These are phyloP conservation scores for Folsomia manolachei DNA, from an alignment of 2,888 invertebrate species.

Conservation along the genomic window DNA sequence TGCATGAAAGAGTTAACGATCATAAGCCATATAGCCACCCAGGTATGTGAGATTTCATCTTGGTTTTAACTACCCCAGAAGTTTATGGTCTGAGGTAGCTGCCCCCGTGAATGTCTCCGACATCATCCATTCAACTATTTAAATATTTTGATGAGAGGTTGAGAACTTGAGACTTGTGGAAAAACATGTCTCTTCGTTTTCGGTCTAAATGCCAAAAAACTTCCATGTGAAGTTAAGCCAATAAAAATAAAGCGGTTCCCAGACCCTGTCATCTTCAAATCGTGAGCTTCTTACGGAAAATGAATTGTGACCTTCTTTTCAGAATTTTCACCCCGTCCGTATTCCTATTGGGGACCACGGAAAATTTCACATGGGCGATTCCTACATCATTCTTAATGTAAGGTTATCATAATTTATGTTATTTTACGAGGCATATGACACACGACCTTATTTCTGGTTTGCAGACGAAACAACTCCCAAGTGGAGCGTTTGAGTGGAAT, in stretches of 20 bases:
- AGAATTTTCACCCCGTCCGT: slow-evolving; percentile 76
- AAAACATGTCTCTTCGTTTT: not conserved
- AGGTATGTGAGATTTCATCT: too few relatives aligned
- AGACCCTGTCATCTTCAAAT: not conserved
- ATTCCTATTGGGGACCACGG: slow-evolving; percentile 71
- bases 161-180: not conserved
- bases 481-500: slow-evolving; percentile 55
- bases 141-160: too few relatives aligned
- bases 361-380: slow-evolving; percentile 81
- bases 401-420: too few relatives aligned
- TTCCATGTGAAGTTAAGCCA: not conserved
- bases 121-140: too few relatives aligned
- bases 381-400: slow-evolving; percentile 78
- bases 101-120: too few relatives aligned
- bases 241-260: not conserved
- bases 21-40: too few relatives aligned
- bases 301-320: slow-evolving; percentile 42
- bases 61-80: too few relatives aligned
- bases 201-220: not conserved
- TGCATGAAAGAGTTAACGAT: too few relatives aligned
- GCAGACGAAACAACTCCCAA: slow-evolving; percentile 47
- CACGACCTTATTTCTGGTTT: slow-evolving; percentile 18
- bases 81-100: too few relatives aligned
- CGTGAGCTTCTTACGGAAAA: too few relatives aligned
- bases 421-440: not conserved